These are phyloP conservation scores for Phaenicophaeus curvirostris DNA, from an alignment of 2,797 vertebrate species.

Conservation along the genomic window DNA sequence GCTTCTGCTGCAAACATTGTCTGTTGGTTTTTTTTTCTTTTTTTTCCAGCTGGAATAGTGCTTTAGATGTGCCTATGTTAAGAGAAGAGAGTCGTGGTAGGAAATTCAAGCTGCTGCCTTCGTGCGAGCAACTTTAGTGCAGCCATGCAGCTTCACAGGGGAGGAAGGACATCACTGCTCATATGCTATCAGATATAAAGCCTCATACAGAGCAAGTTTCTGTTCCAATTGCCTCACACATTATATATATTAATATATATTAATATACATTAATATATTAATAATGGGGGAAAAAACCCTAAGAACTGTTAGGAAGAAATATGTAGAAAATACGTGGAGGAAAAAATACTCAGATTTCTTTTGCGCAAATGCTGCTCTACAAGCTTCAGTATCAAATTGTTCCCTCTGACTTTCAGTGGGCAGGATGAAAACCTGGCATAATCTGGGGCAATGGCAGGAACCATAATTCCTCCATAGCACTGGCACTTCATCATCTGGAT, in stretches of 20 bases:
- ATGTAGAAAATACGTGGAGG: neutral
- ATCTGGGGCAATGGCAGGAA: neutral
- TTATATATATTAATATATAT: neutral
- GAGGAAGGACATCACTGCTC: neutral
- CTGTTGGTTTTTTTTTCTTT: neutral
- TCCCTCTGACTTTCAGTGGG: neutral
- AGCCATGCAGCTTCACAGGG: neutral
- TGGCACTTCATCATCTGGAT: neutral
- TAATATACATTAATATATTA: neutral
- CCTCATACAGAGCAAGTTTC: neutral
- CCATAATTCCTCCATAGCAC: neutral
- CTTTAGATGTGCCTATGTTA: neutral
- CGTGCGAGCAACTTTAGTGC: neutral
- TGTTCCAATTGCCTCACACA: neutral
- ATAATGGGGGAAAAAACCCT: neutral
- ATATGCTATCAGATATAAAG: neutral
- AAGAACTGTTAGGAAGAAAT: neutral
- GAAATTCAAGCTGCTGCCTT: neutral
- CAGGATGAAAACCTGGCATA: neutral
- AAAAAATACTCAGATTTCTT: neutral
- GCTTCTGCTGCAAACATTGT: neutral
- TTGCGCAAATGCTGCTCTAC: neutral
- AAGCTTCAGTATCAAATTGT: neutral
- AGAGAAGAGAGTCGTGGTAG: neutral
- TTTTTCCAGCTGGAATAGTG: neutral